Base-by-base conservation (phyloP, 2,797 vertebrate species). In the Brotula barbata region DNA sequence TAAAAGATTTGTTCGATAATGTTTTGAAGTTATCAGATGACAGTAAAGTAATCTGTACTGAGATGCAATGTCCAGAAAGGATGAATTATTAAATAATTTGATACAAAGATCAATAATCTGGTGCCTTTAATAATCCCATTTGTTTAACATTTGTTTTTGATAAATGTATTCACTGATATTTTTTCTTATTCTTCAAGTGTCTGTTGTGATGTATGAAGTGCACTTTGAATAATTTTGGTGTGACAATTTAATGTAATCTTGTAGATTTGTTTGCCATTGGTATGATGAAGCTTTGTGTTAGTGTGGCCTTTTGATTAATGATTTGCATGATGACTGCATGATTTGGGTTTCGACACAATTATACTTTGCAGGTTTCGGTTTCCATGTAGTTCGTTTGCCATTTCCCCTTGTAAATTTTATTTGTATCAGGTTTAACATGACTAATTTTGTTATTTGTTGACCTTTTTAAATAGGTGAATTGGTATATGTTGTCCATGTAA, bases 221-320 rank as follows among this genome's bases (percentile, higher is more conserved):
- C 16, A 51, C 7, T 43, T 36, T 46, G 31, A 7, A 58, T 9
- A 48, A 6, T 39, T 46, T 28, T 42, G 10, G 50, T 67, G 28
- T 57, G 43, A 17, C 42, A 9, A 10, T 36, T 64, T 22, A 1
- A 39, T 39, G 20, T 0, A 43, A 20, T 37, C 33, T 42, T 64
- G 56, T 17, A 46, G 33, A 23, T 66, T 49, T 57, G 6, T 62
- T 37, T 46, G 1, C 5, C 7, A 15, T 52, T 46, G 61, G 36
- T 56, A 17, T 59, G 46, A 42, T 64, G 56, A 16, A 46, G 33
- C 23, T 66, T 46, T 57, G 5, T 62, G 54, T 21, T 19, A 58
- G 31, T 8, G 6, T 8, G 51, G 40, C 36, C 34, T 44, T 67
- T 51, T 41, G 17, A 39, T 39, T 2, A 39, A 5, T 15, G 10